Percentiles rank a stretch among this genome's conserved stretches.
These are phyloP conservation scores for Leucoptera coffeella DNA, from an alignment of 2,888 invertebrate species.

Conservation along the genomic window DNA sequence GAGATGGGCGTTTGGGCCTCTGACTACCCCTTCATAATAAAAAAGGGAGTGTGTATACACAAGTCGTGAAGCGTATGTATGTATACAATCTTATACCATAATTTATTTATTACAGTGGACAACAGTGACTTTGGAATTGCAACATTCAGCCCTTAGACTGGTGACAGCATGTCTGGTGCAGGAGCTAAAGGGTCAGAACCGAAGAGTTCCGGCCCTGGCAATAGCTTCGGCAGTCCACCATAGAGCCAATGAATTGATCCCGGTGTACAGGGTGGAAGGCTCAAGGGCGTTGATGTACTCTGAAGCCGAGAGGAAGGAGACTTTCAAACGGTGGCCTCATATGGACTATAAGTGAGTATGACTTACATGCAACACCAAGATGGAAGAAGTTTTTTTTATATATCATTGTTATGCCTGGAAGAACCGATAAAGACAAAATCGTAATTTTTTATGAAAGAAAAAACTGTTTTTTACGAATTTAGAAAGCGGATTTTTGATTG, in stretches of 20 bases:
- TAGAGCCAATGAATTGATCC: conserved; percentile 72
- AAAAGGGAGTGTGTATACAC: too few species aligned
- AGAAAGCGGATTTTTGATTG: too few species aligned
- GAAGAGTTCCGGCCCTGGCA: conserved; percentile 78
- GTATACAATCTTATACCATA: too few species aligned
- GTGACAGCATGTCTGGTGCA: conserved; percentile 75
- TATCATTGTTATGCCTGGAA: too few species aligned
- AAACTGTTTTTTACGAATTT: too few species aligned
- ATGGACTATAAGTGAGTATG: conserved; percentile 92
- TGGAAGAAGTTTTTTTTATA: conserved; percentile 2
- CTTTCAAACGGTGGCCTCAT: conserved; percentile 92
- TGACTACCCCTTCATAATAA: too few species aligned
- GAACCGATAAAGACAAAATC: too few species aligned
- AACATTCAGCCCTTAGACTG: conserved; percentile 70
- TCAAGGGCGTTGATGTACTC: conserved; percentile 72
- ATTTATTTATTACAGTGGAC: conserved; percentile 66
- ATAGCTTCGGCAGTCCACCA: conserved; percentile 88
- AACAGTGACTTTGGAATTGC: conserved; percentile 76
- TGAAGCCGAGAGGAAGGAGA: conserved; percentile 83
- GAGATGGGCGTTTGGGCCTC: too few species aligned
- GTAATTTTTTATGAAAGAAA: too few species aligned
- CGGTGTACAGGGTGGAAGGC: conserved; percentile 44
- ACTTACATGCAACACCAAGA: too few species aligned
- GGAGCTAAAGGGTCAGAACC: conserved; percentile 75
- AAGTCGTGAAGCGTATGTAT: too few species aligned